These are phyloP conservation scores for Microctenopoma lineatum DNA, from an alignment of 2,797 vertebrate genomes.

Conservation along the genomic window DNA sequence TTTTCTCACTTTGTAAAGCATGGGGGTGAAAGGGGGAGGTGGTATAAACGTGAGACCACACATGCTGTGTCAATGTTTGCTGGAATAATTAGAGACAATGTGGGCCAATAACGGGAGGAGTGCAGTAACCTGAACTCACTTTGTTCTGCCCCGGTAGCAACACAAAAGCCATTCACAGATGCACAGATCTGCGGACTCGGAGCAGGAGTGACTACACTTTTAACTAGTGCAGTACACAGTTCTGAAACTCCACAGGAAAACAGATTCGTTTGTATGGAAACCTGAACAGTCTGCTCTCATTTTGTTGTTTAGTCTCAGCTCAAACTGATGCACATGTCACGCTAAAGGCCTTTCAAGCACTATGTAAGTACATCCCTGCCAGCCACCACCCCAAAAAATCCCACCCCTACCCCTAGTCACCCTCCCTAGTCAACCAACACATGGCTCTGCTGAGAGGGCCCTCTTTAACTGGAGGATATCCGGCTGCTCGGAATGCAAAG, in stretches of 20 bases:
- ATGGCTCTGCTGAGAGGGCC: constrained; percentile 75
- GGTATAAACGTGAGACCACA: constrained; percentile 79
- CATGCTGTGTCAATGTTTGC: constrained; percentile 82
- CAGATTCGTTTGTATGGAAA: constrained; percentile 43
- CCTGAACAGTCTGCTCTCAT: constrained; percentile 23
- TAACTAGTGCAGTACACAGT: constrained; percentile 18
- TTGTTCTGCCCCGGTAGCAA: constrained; percentile 75
- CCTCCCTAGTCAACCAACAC: constrained; percentile 66
- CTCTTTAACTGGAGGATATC: constrained; percentile 83
- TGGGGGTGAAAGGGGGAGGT: constrained; percentile 17
- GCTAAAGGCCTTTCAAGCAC: constrained; percentile 60
- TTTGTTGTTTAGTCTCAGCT: constrained; percentile 27
- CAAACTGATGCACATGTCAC: constrained; percentile 71
- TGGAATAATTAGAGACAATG: constrained; percentile 81
- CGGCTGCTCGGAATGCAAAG: constrained; percentile 76
- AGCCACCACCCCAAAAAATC: constrained; percentile 18
- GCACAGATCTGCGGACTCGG: constrained; percentile 55
- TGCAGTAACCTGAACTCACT: constrained; percentile 80
- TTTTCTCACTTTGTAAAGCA: constrained; percentile 52
- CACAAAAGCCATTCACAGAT: constrained; percentile 78
- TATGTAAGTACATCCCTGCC: constrained; percentile 54
- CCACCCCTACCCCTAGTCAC: constrained; percentile 41
- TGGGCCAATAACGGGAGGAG: constrained; percentile 75
- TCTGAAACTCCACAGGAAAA: constrained; percentile 39
- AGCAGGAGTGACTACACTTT: constrained; percentile 61